Evolutionary conservation across 2,888 invertebrate species (phyloP).

Genomic region (Apodemia zela): DNA sequence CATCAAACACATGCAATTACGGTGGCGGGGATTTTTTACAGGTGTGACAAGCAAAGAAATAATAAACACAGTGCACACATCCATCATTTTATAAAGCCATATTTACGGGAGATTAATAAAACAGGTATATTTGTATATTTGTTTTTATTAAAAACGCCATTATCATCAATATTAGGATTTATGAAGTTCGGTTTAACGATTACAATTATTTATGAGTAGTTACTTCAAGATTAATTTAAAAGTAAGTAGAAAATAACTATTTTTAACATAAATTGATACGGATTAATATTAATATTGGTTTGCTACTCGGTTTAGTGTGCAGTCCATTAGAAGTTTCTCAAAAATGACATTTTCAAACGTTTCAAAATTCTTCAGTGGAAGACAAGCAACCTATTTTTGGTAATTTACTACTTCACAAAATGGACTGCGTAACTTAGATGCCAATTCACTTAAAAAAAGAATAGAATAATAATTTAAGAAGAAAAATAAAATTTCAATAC

Average conservation of each 20-base stretch:
- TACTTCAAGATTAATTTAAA: slow-evolving; percentile 71
- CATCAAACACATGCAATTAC: slow-evolving; percentile 56
- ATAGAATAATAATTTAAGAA: slow-evolving; percentile 73
- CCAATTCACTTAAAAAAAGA: slow-evolving; percentile 66
- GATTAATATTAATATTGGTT: slow-evolving; percentile 36
- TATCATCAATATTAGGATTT: slow-evolving; percentile 80
- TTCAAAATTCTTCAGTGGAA: slow-evolving; percentile 44
- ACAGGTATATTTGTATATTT: slow-evolving; percentile 74
- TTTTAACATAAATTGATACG: slow-evolving; percentile 42
- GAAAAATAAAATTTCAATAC: slow-evolving; percentile 63
- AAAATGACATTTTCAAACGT: slow-evolving; percentile 25
- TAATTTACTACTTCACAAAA: slow-evolving; percentile 50
- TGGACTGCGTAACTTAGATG: slow-evolving; percentile 70
- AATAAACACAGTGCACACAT: slow-evolving; percentile 32
- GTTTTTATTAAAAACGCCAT: slow-evolving; percentile 81
- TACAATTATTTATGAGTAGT: slow-evolving; percentile 78
- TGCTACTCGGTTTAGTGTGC: slow-evolving; percentile 35
- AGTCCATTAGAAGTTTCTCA: slow-evolving; percentile 37
- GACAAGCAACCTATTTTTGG: slow-evolving; percentile 59
- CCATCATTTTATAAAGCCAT: slow-evolving; percentile 24
- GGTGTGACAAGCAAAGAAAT: slow-evolving; percentile 32
- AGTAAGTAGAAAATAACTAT: slow-evolving; percentile 69
- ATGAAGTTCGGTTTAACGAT: slow-evolving; percentile 80
- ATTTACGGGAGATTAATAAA: slow-evolving; percentile 51
- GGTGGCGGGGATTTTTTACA: slow-evolving; percentile 42